These are phyloP conservation scores for Nomada ferruginata DNA, from an alignment of 2,888 invertebrate genomes.

Conservation along the genomic window DNA sequence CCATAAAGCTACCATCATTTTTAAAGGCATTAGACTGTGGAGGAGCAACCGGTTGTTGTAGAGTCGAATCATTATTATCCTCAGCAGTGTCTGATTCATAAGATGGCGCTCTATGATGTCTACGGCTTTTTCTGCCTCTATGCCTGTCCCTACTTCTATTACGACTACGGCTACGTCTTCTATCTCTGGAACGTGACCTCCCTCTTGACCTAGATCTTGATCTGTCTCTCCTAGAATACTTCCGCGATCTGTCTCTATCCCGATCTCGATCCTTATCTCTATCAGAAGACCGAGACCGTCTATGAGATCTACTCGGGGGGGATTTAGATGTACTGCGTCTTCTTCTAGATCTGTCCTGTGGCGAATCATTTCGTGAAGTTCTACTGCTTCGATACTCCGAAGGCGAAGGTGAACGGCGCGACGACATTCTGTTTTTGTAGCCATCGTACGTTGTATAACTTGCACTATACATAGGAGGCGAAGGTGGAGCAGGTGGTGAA, in stretches of 20 bases:
- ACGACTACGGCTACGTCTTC: conserved; percentile 79
- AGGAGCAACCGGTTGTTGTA: conserved; percentile 60
- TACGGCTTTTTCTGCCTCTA: conserved; percentile 73
- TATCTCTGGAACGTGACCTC: conserved; percentile 77
- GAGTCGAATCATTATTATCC: conserved; percentile 62
- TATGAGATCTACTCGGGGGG: conserved; percentile 73
- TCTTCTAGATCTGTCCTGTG: conserved; percentile 78
- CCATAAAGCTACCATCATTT: conserved; percentile 96
- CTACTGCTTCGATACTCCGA: conserved; percentile 71
- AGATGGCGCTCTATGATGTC: conserved; percentile 75
- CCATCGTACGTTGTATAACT: conserved; percentile 75
- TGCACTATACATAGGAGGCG: conserved; percentile 79
- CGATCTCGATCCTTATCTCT: conserved; percentile 71
- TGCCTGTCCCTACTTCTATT: conserved; percentile 78
- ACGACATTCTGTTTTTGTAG: conserved; percentile 75
- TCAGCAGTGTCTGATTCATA: conserved; percentile 79
- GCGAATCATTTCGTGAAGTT: conserved; percentile 74
- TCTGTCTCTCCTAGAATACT: conserved; percentile 68
- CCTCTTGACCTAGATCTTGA: conserved; percentile 72
- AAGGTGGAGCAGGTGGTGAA: conserved; percentile 78
- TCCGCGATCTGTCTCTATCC: conserved; percentile 71
- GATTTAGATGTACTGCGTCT: conserved; percentile 78
- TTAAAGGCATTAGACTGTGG: conserved; percentile 89
- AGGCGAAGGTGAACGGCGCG: conserved; percentile 75
- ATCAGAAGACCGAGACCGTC: conserved; percentile 71